These are phyloP conservation scores for Neosalanx taihuensis DNA, from an alignment of 2,797 vertebrate species.

Conservation along the genomic window DNA sequence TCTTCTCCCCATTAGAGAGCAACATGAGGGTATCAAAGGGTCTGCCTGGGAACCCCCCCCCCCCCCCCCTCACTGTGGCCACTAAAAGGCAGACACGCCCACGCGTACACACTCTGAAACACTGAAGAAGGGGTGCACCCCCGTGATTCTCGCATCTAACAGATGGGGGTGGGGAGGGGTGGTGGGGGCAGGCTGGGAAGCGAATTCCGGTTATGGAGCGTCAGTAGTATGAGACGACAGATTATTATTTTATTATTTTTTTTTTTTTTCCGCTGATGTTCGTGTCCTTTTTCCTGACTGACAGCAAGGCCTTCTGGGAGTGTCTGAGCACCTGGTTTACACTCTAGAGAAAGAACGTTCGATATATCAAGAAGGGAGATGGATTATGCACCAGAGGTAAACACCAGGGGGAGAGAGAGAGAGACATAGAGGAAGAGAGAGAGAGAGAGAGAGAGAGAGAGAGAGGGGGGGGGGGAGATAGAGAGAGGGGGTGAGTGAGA, in stretches of 20 bases:
- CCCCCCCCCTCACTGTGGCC: constrained; percentile 20
- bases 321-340: constrained; percentile 12
- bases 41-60: constrained; percentile 6
- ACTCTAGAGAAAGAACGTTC: neutral
- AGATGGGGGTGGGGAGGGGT: too few relatives aligned
- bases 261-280: too few relatives aligned
- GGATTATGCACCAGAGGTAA: neutral
- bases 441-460: neutral
- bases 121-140: neutral
- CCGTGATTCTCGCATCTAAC: too few relatives aligned
- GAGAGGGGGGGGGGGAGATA: constrained; percentile 7
- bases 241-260: too few relatives aligned
- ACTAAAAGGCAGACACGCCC: neutral
- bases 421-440: neutral
- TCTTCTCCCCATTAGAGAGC: constrained; percentile 54
- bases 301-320: constrained; percentile 8
- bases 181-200: too few relatives aligned
- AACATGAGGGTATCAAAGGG: constrained; percentile 39
- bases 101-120: neutral
- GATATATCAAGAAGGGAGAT: constrained; percentile 12
- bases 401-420: neutral
- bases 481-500: constrained; percentile 16
- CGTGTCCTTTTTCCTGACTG: neutral
- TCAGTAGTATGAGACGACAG: too few relatives aligned
- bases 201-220: too few relatives aligned